Evolutionary conservation across 2,888 invertebrate species (phyloP), one percentile per base, ranked within the genome.

Genomic region (Platerodrilus igneus): DNA sequence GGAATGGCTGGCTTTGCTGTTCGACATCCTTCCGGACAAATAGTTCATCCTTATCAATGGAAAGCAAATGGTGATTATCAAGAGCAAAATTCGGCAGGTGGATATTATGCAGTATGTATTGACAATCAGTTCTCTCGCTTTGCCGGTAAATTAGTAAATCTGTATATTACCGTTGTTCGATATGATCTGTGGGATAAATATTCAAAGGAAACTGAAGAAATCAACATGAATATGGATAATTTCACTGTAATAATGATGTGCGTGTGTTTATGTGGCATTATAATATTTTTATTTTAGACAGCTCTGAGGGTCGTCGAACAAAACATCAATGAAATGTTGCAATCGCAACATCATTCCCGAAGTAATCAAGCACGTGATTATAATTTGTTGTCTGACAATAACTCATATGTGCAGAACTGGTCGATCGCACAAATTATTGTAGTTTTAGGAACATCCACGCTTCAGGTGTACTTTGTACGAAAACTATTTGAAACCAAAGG

Each of bases 141-240:
- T 70, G 89, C 91, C 9, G 83, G 84, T 4, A 93, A 93, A 70
- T 70, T 93, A 48, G 86, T 93, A 18, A 92, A 91, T 64, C 72
- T 93, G 46, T 93, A 93, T 60, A 77, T 93, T 41, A 91, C 92
- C 0, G 91, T 93, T 3, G 90, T 92, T 37, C 80, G 90, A 59
- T 90, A 91, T 58, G 92, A 93, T 59, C 82, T 89, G 66, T 95
- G 95, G 95, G 89, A 92, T 57, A 80, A 86, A 59, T 93, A 88
- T 57, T 81, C 90, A 0, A 83, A 89, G 63, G 94, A 95, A 69
- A 76, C 94, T 13, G 87, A 92, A 60, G 86, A 86, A 27, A 66
- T 92, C 44, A 86, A 92, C 61, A 74, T 91, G 62, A 87, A 90
- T 53, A 89, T 93, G 58, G 81, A 85, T 52, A 94, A 93, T 66